phyloP scores from a whole-genome alignment of 64 coral and sea anemone genomes.

The Hydrozoanthus tunicans region DNA sequence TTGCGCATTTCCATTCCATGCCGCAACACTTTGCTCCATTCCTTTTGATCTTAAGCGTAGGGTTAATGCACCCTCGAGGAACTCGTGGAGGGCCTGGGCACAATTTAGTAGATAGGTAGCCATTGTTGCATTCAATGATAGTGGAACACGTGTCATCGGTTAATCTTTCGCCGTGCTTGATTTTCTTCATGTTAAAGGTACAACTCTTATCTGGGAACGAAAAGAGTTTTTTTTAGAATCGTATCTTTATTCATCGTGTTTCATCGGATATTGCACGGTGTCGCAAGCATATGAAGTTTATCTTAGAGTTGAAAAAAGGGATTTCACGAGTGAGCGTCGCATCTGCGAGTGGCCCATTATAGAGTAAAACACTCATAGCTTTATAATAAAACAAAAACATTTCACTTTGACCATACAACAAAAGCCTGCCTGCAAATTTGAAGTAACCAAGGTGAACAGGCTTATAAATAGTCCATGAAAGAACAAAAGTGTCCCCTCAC shows the following conservation, averaged over 20 bases:
- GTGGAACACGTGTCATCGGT: slow-evolving; percentile 81
- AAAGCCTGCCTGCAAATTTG: too few species aligned
- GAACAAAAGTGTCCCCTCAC: too few species aligned
- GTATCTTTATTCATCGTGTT: background rate
- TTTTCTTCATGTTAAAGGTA: slow-evolving; percentile 63
- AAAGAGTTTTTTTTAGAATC: background rate
- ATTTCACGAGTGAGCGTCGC: too few species aligned
- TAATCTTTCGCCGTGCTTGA: slow-evolving; percentile 77
- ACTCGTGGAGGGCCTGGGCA: slow-evolving; percentile 77
- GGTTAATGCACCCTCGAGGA: slow-evolving; percentile 76
- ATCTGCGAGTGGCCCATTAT: too few species aligned
- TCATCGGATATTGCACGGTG: too few species aligned
- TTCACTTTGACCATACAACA: too few species aligned
- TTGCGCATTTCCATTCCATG: slow-evolving; percentile 82
- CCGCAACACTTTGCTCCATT: slow-evolving; percentile 75
- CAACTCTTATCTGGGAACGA: slow-evolving; percentile 75
- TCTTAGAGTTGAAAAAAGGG: too few species aligned
- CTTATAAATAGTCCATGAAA: too few species aligned
- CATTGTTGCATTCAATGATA: slow-evolving; percentile 86
- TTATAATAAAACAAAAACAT: too few species aligned
- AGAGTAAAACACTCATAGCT: too few species aligned
- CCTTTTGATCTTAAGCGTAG: slow-evolving; percentile 72
- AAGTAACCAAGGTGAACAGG: too few species aligned
- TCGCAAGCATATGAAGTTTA: too few species aligned
- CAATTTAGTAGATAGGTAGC: slow-evolving; percentile 69